Conservation (phyloP, 2,113 vertebrate species). For the Alouatta palliata region DNA sequence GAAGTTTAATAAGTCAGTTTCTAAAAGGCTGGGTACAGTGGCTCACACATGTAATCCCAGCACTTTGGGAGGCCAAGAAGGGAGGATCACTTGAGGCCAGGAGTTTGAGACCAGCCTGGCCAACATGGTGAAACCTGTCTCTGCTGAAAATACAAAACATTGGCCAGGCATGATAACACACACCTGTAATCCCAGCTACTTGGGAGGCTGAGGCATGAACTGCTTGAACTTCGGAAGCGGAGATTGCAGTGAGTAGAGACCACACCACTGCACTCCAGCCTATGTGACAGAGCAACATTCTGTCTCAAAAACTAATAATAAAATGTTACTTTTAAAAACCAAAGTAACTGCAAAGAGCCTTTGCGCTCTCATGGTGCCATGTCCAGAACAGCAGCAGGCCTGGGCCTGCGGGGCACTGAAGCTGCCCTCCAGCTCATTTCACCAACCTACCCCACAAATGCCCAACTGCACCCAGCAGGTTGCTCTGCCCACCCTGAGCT, state of each 20-base stretch:
- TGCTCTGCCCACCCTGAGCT: background rate
- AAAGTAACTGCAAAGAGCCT: background rate
- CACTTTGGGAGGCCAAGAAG: too few species aligned
- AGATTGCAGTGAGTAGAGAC: background rate
- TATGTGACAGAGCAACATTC: background rate
- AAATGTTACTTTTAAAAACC: background rate
- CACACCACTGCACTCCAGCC: background rate
- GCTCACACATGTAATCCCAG: too few species aligned
- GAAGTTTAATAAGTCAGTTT: too few species aligned
- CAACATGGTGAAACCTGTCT: too few species aligned
- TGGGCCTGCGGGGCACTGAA: background rate
- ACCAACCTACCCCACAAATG: background rate
- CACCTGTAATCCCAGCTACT: background rate
- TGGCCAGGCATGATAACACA: too few species aligned
- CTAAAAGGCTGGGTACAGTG: too few species aligned
- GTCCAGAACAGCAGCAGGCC: accelerated
- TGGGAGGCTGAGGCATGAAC: background rate
- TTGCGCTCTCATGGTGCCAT: background rate
- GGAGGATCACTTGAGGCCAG: too few species aligned
- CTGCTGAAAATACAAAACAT: too few species aligned
- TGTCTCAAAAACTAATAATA: background rate
- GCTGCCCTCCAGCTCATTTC: too few species aligned
- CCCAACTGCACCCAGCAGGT: background rate
- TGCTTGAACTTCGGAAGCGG: background rate
- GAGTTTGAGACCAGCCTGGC: too few species aligned